Conservation (phyloP, 2,113 vertebrate species). For the Oenanthe melanoleuca region DNA sequence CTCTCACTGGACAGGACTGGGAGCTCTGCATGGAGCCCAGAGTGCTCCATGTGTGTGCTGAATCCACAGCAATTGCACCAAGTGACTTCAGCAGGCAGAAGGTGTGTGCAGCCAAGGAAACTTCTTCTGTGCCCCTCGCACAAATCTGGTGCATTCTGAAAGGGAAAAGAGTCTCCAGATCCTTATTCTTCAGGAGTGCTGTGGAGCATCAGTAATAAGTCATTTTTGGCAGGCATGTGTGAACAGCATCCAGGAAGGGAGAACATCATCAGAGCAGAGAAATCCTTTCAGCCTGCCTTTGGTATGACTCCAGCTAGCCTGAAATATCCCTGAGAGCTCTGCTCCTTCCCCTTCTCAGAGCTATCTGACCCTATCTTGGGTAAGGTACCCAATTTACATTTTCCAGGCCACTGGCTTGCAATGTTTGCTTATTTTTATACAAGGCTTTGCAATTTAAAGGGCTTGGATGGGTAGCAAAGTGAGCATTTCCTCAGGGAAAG, state of each 20-base stretch:
- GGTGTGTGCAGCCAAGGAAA: not conserved
- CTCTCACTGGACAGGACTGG: not conserved
- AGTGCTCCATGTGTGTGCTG: rapidly evolving
- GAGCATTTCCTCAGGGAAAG: not conserved
- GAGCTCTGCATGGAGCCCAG: not conserved
- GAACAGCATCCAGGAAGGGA: not conserved
- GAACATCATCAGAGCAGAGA: not conserved
- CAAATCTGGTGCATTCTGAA: not conserved
- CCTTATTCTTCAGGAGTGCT: not conserved
- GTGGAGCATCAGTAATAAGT: not conserved
- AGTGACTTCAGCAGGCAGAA: not conserved
- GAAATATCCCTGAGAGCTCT: not conserved
- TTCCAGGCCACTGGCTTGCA: not conserved
- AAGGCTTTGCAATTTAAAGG: not conserved
- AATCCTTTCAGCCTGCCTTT: not conserved
- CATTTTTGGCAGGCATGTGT: not conserved
- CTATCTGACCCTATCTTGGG: not conserved
- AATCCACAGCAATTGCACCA: not conserved
- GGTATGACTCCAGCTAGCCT: not conserved
- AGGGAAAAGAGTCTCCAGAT: not conserved
- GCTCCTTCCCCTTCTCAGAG: not conserved
- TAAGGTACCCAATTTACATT: not conserved
- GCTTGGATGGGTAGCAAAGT: not conserved
- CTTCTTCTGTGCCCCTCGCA: not conserved
- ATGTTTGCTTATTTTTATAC: not conserved